phyloP scores from a whole-genome alignment of 2,113 vertebrate genomes.

The Podiceps cristatus region DNA sequence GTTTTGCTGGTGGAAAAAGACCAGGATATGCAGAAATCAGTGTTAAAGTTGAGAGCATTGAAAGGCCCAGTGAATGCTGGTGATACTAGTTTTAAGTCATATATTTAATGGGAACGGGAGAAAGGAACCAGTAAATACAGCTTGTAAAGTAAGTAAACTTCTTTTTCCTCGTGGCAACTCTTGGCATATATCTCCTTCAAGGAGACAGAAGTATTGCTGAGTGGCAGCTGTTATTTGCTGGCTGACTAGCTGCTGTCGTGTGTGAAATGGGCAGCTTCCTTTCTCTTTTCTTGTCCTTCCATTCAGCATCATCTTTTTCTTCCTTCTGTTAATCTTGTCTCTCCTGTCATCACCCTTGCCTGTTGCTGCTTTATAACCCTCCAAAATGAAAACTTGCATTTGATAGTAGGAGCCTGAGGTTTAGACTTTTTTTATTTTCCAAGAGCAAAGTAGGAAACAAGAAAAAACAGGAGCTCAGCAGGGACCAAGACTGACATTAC shows the following conservation, averaged over 20 bases:
- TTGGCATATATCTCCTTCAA: background rate
- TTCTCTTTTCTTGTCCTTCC: background rate
- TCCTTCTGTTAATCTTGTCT: slow-evolving; percentile 38
- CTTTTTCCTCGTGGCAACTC: background rate
- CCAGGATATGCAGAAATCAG: background rate
- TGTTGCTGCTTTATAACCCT: background rate
- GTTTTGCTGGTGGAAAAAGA: background rate
- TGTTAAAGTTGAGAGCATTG: background rate
- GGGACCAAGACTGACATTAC: background rate
- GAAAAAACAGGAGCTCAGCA: background rate
- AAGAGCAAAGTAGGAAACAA: background rate
- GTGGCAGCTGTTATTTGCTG: slow-evolving; percentile 27
- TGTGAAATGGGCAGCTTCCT: background rate
- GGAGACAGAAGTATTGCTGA: slow-evolving; percentile 26
- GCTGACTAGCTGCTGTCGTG: slow-evolving; percentile 29
- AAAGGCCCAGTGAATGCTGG: background rate
- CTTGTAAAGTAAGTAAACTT: background rate
- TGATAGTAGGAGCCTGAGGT: background rate
- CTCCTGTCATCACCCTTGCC: background rate
- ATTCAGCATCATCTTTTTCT: slow-evolving; percentile 12
- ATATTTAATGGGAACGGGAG: background rate
- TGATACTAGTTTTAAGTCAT: background rate
- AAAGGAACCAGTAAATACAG: slow-evolving; percentile 7
- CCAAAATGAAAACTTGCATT: background rate
- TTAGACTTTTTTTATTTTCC: background rate